Evolutionary conservation across 2,888 invertebrate genomes (phyloP), one percentile per base, ranked within the genome.

Genomic region (Chaetogeoica ovagalla): DNA sequence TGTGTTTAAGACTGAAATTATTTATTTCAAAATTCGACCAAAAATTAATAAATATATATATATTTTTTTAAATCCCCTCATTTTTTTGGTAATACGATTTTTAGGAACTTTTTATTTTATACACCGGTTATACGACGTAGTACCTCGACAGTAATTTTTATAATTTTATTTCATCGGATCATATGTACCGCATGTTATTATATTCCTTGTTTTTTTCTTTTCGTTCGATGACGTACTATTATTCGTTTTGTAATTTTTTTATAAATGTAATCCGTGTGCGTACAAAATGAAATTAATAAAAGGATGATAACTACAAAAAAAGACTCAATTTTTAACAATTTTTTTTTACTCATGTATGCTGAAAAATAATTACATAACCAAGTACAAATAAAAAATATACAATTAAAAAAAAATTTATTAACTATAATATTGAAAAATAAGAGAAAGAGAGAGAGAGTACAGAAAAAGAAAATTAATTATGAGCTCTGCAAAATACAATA

Each of bases 311-410:
- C 19, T 69, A 55, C 23, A 69, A 52, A 62, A 79, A 71, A 65
- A 57, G 17, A 39, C 13, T 15, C 8, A 0, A 17, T 65, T 70
- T 71, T 79, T 43, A 79, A 79, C 60, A 62, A 79, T 39, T 43
- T 57, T 79, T 39, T 43, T 43, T 71, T 79, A 70, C 62, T 76
- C n/a, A 48, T 76, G 43, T 70, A 77, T 48, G 69, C 69, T 71
- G 79, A 79, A 79, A 79, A 79, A 79, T 79, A 79, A 71, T 79
- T 79, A 79, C 79, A 71, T 79, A 79, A 79, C 79, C 79, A 79
- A 79, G 63, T 79, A 79, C 62, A 79, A 79, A 79, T 79, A 71
- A 63, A 77, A 70, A 79, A 79, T 63, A 70, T 63, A 79, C 75
- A 76, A 68, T 76, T 68, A 30, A 30, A 30, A 79, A 79, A 71